Evolutionary conservation across 2,888 invertebrate species (phyloP), one percentile per base, ranked within the genome.

Genomic region (Helicoverpa assulta): DNA sequence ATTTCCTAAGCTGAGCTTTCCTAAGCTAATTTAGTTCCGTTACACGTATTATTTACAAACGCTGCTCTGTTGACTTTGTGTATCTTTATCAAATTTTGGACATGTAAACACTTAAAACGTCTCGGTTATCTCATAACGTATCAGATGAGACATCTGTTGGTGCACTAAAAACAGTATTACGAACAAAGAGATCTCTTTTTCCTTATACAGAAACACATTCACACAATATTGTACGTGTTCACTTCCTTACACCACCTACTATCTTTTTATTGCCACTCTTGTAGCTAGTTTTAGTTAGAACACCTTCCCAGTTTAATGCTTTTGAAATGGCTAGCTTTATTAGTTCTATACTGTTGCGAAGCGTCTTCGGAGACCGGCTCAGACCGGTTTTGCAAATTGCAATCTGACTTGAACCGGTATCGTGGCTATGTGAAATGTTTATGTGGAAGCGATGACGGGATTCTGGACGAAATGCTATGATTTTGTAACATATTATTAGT

Each of bases 341-440:
- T 66, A 73, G 67, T 63, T 7, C 26, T 33, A 56, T 53, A 65
- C n/a, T 57, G 53, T 78, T 70, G 65, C 74, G 21, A 73, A 55
- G 47, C 59, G 53, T 77, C 76, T 66, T 52, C 16, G 52, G 47
- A 40, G 70, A 77, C 79, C 56, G 56, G 79, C 33, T 60, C 2
- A n/a, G 66, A 78, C 77, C 75, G 77, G 77, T 77, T 77, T 70
- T 18, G 55, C 51, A 56, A 70, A 55, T 54, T 47, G 26, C 56
- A 47, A 73, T 63, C 79, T 66, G 53, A 66, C 79, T 77, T 70
- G 79, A 8, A 74, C 60, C 60, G 75, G 79, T 79, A 66, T 73
- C 59, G 63, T 51, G 74, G 51, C 62, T 64, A 63, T 78, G 62
- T 67, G 63, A 70, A 74, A 70, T 52, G 51, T 37, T 62, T 73